Evolutionary conservation across 2,888 invertebrate species (phyloP), one percentile per base, ranked within the genome.

Genomic region (Phengaris arion): DNA sequence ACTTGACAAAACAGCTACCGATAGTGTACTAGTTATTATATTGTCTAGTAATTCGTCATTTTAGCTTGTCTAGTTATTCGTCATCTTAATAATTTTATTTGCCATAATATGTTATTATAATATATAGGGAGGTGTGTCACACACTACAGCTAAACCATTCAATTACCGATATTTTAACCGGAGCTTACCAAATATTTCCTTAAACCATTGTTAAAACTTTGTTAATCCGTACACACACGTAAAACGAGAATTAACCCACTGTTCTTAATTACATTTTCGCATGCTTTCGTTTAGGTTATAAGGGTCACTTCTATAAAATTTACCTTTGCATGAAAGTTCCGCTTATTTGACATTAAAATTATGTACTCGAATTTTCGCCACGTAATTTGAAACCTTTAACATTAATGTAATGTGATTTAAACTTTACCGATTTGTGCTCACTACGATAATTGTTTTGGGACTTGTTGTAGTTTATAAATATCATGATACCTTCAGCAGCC

Each of bases 251-350:
- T 92, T 92, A 93, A 90, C 92, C 92, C 87, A 89, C 85, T 91
- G 87, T 87, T 87, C 91, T 88, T 93, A 93, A 93, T 93, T 92
- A 91, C 89, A 85, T 89, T 92, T 89, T 92, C 92, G 92, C 92
- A 92, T 92, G 93, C 89, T 89, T 89, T 87, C 89, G 87, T 90
- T 91, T 89, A 86, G 85, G 87, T 87, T 87, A 87, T 89, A 91
- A 90, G 89, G 89, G 88, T 87, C 87, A 85, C 86, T 87, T 87
- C 85, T 88, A 88, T 85, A 89, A 86, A 85, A 84, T 87, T 84
- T 86, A 57, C 69, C 73, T 77, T 54, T 35, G 12, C 35, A 52
- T 72, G 51, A 45, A 72, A 72, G 72, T 72, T 54, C 52, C 70
- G 72, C 72, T 72, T 72, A 35, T 64, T 64, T 48, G 51, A 51